Evolutionary conservation across 2,113 vertebrate species (phyloP).

Genomic region (Urocynchramus pylzowi): DNA sequence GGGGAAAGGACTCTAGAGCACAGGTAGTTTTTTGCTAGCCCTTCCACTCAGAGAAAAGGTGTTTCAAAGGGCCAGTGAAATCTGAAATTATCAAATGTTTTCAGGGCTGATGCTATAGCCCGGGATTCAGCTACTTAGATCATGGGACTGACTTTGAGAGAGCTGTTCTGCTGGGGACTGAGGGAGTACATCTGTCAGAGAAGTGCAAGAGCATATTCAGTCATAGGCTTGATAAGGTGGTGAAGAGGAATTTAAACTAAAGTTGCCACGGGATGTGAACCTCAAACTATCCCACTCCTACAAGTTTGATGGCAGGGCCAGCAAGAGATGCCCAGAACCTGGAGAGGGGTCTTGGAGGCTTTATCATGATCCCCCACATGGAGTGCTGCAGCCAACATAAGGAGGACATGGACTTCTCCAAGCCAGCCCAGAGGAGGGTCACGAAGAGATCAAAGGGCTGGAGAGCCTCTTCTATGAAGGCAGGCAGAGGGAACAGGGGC

Average conservation of each 20-base stretch:
- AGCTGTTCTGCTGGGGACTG: neutral
- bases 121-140: neutral
- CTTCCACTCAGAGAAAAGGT: neutral
- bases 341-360: neutral
- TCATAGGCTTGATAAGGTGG: neutral
- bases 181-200: neutral
- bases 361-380: too few species aligned
- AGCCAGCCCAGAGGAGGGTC: neutral
- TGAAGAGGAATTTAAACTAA: neutral
- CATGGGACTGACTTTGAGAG: neutral
- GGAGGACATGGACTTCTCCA: neutral
- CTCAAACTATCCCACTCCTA: neutral
- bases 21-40: neutral
- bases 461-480: neutral
- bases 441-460: neutral
- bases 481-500: neutral
- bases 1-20: neutral
- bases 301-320: neutral
- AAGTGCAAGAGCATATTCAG: neutral
- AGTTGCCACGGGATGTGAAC: fast-evolving
- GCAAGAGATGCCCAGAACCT: neutral
- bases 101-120: neutral
- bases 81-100: neutral
- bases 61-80: neutral
- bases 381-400: neutral